phyloP scores from a whole-genome alignment of 2,113 vertebrate genomes.

The Zosterops japonicus region DNA sequence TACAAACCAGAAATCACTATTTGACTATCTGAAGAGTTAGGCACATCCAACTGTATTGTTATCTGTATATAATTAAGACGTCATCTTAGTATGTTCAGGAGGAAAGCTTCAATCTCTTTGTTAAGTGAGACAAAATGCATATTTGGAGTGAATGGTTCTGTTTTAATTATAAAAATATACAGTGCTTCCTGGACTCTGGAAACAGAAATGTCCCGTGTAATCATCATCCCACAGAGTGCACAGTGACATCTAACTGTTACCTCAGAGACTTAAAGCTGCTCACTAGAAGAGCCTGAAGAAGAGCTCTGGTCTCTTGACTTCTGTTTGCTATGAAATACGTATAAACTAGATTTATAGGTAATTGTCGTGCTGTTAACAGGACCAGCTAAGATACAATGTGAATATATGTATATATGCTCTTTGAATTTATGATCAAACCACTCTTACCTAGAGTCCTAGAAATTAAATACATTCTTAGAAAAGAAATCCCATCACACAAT shows the following conservation, averaged over 20 bases:
- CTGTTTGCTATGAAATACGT: not conserved
- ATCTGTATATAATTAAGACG: not conserved
- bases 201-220: not conserved
- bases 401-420: not conserved
- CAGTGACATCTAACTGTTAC: not conserved
- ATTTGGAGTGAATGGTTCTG: not conserved
- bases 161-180: not conserved
- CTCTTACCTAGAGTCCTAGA: not conserved
- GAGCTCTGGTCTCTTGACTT: not conserved
- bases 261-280: not conserved
- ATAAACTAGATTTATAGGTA: not conserved
- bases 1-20: not conserved
- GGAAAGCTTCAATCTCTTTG: not conserved
- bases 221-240: not conserved
- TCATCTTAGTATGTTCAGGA: not conserved
- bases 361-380: not conserved
- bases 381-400: not conserved
- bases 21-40: not conserved
- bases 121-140: not conserved
- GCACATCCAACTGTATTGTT: not conserved
- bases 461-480: not conserved
- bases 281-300: not conserved
- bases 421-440: not conserved
- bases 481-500: not conserved
- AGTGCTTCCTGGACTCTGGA: not conserved